Evolutionary conservation across 2,113 vertebrate genomes (phyloP), one percentile per base, ranked within the genome.

Genomic region (Aptenodytes forsteri): DNA sequence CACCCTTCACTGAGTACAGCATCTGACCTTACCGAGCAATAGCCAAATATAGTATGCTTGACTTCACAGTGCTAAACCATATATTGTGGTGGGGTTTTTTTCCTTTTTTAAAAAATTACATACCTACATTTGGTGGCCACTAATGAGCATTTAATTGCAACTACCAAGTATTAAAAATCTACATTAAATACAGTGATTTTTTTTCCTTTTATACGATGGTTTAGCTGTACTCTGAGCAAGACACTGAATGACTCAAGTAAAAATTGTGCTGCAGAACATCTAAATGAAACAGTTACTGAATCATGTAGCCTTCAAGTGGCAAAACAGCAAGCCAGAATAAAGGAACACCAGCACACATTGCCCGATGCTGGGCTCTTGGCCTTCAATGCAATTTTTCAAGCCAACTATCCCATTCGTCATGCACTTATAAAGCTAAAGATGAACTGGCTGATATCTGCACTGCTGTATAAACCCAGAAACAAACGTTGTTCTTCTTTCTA

Each of bases 351-450:
- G 50, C 47, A 52, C 34, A 58, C 13, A 7, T 0, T 7, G 58
- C 75, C 44, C 44, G 36, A 25, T 5, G 1, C 56, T 25, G 27
- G 15, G 42, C 47, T 93, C 91, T 34, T 49, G 69, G 77, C 87
- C 72, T 77, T n/a, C 77, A 30, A 17, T 1, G n/a, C 36, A 10
- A 19, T 17, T 87, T 89, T 70, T 71, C 52, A 80, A 80, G 93
- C 81, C 73, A 91, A 49, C 38, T 20, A 76, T 49, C 66, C 18
- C 21, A 80, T 34, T 79, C 0, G 0, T 79, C 84, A 84, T 42
- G 56, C 73, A 76, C 62, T 93, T 72, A 26, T 2, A 91, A 93
- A 96, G 72, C 69, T 89, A 64, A 79, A 88, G 67, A 91, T 78
- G 50, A 95, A 87, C 52, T 25, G 20, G 44, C 30, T 49, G 49